Evolutionary conservation across 2,888 invertebrate species (phyloP).

Genomic region (Timema podura): DNA sequence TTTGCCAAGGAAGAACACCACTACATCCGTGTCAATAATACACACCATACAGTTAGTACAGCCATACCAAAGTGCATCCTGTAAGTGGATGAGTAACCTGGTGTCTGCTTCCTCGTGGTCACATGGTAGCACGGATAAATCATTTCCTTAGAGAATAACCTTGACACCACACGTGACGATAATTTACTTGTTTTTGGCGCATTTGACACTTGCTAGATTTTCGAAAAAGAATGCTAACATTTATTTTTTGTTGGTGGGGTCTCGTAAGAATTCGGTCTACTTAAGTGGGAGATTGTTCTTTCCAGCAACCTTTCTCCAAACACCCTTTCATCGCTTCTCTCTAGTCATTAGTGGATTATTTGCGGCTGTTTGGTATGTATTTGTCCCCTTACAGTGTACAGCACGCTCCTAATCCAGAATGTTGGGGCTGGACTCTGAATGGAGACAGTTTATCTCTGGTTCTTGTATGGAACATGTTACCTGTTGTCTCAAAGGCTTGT

Average conservation of each 20-base stretch:
- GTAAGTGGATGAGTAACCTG: background rate
- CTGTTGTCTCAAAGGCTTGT: too few relatives aligned
- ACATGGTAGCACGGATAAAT: constrained; percentile 1
- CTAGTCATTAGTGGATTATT: background rate
- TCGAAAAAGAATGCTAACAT: background rate
- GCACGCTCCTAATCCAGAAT: too few relatives aligned
- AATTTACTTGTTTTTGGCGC: background rate
- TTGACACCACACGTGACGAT: background rate
- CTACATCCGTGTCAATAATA: background rate
- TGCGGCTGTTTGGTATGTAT: constrained; percentile 6
- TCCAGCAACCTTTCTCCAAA: background rate
- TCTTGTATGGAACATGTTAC: too few relatives aligned
- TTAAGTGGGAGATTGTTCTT: background rate
- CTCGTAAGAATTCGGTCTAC: background rate
- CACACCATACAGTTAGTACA: too few relatives aligned
- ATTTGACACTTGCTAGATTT: background rate
- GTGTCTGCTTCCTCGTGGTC: constrained; percentile 1
- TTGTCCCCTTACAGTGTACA: too few relatives aligned
- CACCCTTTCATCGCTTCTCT: background rate
- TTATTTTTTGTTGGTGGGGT: constrained; percentile 9
- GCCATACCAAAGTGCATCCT: constrained; percentile 5
- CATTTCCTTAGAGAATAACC: constrained; percentile 1
- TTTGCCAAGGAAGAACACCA: background rate
- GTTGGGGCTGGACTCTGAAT: too few relatives aligned
- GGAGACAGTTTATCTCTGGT: too few relatives aligned